Evolutionary conservation across 2,888 invertebrate species (phyloP).

Genomic region (Idaea aversata): DNA sequence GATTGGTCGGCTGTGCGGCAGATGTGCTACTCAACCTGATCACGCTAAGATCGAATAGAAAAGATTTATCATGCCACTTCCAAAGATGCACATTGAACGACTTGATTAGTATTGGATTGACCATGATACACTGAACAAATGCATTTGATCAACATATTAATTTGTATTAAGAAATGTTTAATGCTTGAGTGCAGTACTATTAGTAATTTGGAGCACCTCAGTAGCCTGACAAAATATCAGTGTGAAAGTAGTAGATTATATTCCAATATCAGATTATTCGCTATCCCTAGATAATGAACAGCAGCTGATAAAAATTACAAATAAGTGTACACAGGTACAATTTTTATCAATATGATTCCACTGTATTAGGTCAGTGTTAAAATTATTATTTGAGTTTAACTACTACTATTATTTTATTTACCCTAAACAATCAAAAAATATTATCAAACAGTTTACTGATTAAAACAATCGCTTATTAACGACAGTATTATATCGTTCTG

Average conservation of each 20-base stretch:
- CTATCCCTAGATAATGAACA: not conserved
- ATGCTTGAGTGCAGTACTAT: not conserved
- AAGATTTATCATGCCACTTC: slow-evolving; percentile 23
- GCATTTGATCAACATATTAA: too few relatives aligned
- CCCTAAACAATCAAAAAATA: too few relatives aligned
- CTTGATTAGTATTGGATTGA: not conserved
- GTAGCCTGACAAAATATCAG: not conserved
- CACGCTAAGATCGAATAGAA: slow-evolving; percentile 27
- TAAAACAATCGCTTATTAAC: not conserved
- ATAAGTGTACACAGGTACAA: slow-evolving; percentile 16
- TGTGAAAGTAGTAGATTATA: not conserved
- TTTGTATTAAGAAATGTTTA: too few relatives aligned
- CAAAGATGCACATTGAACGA: not conserved
- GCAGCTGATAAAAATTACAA: slow-evolving; percentile 20
- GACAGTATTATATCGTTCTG: not conserved
- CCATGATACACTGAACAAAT: too few relatives aligned
- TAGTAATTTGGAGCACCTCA: not conserved
- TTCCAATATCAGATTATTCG: not conserved
- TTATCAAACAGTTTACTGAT: too few relatives aligned
- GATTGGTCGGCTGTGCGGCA: slow-evolving; percentile 62
- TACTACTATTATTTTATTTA: too few relatives aligned
- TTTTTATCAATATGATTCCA: slow-evolving; percentile 18
- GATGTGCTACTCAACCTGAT: slow-evolving; percentile 54
- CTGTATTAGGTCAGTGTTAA: slow-evolving; percentile 25
- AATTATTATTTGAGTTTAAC: not conserved